Base-by-base conservation (phyloP, 1,140 invertebrate species). In the Pogonomyrmex californicus region DNA sequence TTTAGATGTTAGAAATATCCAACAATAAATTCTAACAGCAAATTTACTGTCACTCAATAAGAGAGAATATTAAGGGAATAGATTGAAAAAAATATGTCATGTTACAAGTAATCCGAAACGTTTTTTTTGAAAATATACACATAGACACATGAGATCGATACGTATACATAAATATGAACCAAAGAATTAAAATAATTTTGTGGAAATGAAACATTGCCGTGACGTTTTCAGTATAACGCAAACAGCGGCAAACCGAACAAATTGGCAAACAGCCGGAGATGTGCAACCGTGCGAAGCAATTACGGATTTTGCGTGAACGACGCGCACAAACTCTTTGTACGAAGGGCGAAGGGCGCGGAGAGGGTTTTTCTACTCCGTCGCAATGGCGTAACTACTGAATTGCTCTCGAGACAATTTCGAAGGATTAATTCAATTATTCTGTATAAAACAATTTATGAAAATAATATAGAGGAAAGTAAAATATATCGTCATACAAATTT, bases 241-340 rank as follows among this genome's bases (percentile, higher is more conserved):
- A 91, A 91, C 89, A 91, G 79, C 65, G 87, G 89, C 70, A 88
- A 87, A 91, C 88, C 87, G 90, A 88, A 88, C 91, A 92, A 93
- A 93, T 93, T 92, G 91, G 90, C 90, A 92, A 92, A 90, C 87
- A 90, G 86, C 88, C 73, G 81, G 87, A 83, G 89, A 87, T 92
- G 92, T 90, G 89, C 92, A 93, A 86, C 91, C 90, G 91, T 89
- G 93, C 93, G 92, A 89, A 93, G 92, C 92, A 93, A 93, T 93
- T 93, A 93, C 89, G 90, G 90, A 91, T 93, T 91, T 93, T 91
- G 92, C 91, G 92, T 90, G 87, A 91, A 89, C 90, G 88, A 73
- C 88, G 91, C 86, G 90, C 88, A 87, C 88, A 88, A 93, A 92
- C 87, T 92, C 87, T 89, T 91, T 91, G 83, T 86, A 77, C 54